Evolutionary conservation across 2,888 invertebrate genomes (phyloP).

Genomic region (Notodonta dromedarius): DNA sequence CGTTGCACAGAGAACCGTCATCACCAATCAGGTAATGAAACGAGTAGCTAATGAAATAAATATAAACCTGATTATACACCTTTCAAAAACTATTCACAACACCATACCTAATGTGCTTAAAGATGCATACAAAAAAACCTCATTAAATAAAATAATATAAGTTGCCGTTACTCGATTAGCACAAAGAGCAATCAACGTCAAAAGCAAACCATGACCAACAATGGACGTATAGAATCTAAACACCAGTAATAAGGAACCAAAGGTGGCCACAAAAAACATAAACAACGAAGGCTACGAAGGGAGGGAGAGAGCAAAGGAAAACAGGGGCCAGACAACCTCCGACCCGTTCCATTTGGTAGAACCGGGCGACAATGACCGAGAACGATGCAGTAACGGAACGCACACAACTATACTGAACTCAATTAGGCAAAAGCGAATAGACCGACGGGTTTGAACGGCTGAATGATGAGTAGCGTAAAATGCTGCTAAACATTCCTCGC

Average conservation of each 20-base stretch:
- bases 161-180: background rate
- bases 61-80: background rate
- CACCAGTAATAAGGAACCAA: slow-evolving; percentile 19
- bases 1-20: too few relatives aligned
- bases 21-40: background rate
- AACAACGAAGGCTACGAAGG: slow-evolving; percentile 45
- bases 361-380: slow-evolving; percentile 45
- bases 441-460: slow-evolving; percentile 21
- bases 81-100: slow-evolving; percentile 3
- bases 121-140: background rate
- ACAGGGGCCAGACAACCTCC: slow-evolving; percentile 49
- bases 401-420: slow-evolving; percentile 41
- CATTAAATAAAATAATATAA: background rate
- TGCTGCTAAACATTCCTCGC: background rate
- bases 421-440: slow-evolving; percentile 40
- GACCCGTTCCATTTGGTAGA: slow-evolving; percentile 53
- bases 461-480: background rate
- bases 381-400: slow-evolving; percentile 50
- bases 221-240: slow-evolving; percentile 12
- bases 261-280: slow-evolving; percentile 44
- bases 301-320: slow-evolving; percentile 35
- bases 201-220: slow-evolving; percentile 14
- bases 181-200: slow-evolving; percentile 12
- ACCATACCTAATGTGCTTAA: background rate
- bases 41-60: background rate